These are phyloP conservation scores for Hylomyscus alleni DNA, from an alignment of 2,797 vertebrate species.

Conservation along the genomic window DNA sequence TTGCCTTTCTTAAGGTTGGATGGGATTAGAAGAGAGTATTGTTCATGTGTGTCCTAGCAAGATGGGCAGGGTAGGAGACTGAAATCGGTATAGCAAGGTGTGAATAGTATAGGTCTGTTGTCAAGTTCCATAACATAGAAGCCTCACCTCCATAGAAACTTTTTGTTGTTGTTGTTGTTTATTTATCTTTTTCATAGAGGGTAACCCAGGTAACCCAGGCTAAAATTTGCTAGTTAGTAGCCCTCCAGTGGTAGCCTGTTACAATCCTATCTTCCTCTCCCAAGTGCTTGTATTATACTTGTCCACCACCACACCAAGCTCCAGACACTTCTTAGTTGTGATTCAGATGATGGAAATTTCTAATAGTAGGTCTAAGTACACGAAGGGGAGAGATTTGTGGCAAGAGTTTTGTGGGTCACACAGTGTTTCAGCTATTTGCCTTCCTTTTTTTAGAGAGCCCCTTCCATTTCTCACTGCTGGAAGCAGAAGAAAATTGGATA, in stretches of 20 bases:
- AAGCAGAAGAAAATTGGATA: conserved; percentile 15
- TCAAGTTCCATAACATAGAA: conserved; percentile 5
- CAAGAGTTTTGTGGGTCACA: not conserved
- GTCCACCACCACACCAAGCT: not conserved
- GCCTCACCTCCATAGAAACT: not conserved
- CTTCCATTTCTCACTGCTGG: conserved; percentile 41
- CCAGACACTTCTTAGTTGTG: not conserved
- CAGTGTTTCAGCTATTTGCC: not conserved
- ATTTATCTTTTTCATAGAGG: not conserved
- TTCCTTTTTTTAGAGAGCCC: conserved; percentile 31
- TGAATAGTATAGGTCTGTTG: not conserved
- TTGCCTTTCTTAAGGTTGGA: conserved; percentile 3
- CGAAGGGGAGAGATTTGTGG: not conserved
- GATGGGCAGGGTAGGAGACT: not conserved
- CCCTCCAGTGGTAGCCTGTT: not conserved
- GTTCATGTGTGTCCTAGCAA: not conserved
- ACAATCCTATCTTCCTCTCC: not conserved
- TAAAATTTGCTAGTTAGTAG: not conserved
- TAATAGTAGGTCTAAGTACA: not conserved
- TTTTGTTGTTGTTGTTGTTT: not conserved
- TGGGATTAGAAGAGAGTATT: not conserved
- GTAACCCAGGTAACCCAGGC: not conserved
- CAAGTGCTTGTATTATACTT: not conserved
- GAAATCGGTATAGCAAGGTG: not conserved
- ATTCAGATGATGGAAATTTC: conserved; percentile 4